phyloP scores from a whole-genome alignment of 2,113 vertebrate genomes.

The Xiphorhynchus elegans region DNA sequence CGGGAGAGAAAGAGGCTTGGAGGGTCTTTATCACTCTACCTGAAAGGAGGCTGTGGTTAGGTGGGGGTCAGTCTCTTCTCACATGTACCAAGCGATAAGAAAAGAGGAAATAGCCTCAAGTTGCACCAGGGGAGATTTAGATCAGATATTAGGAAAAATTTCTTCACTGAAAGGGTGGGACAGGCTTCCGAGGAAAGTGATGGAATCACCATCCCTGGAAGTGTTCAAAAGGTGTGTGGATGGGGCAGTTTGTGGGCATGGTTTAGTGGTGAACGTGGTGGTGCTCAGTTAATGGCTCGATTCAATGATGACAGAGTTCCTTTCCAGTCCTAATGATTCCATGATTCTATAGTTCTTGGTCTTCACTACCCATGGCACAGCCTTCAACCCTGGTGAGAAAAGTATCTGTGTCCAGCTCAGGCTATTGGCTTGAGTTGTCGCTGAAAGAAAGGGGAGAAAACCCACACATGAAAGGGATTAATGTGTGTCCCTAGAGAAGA shows the following conservation, averaged over 20 bases:
- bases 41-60: background rate
- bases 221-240: background rate
- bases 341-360: background rate
- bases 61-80: background rate
- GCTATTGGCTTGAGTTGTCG: background rate
- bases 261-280: background rate
- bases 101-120: background rate
- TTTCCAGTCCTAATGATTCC: background rate
- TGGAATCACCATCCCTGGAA: background rate
- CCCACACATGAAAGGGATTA: background rate
- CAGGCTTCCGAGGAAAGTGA: background rate
- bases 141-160: background rate
- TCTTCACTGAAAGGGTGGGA: background rate
- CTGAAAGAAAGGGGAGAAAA: background rate
- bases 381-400: background rate
- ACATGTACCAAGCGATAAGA: background rate
- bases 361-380: background rate
- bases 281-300: background rate
- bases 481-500: background rate
- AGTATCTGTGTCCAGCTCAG: background rate
- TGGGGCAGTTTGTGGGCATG: background rate
- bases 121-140: background rate
- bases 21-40: rapidly evolving
- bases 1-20: background rate
- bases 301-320: background rate